Conservation (phyloP, 2,888 invertebrate species). For the Agrypnus murinus region DNA sequence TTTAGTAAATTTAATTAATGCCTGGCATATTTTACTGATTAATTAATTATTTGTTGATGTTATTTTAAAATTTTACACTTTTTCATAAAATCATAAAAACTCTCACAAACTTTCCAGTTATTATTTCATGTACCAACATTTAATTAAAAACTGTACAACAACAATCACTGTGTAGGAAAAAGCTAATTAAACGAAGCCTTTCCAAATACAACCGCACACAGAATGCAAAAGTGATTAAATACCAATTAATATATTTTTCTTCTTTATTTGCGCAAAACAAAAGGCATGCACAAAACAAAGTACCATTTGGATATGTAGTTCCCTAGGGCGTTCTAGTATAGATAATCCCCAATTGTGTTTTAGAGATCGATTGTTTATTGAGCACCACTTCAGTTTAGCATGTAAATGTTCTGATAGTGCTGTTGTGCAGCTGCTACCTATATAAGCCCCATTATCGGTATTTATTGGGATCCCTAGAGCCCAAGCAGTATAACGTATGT, state of each 20-base stretch:
- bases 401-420: conserved; percentile 40
- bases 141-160: too few species aligned
- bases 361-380: conserved; percentile 47
- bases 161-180: too few species aligned
- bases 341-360: conserved; percentile 43
- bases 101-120: too few species aligned
- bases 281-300: conserved; percentile 26
- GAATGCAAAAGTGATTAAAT: too few species aligned
- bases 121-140: too few species aligned
- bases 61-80: too few species aligned
- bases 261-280: background rate
- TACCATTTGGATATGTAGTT: conserved; percentile 27
- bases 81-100: too few species aligned
- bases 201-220: too few species aligned
- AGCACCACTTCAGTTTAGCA: conserved; percentile 47
- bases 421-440: conserved; percentile 45
- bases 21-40: too few species aligned
- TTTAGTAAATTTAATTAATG: too few species aligned
- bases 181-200: too few species aligned
- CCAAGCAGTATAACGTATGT: background rate
- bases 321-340: conserved; percentile 36
- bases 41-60: too few species aligned
- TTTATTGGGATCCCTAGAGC: conserved; percentile 29
- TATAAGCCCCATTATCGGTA: conserved; percentile 36
- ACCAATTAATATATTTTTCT: background rate